These are phyloP conservation scores for Atta colombica DNA, from an alignment of 1,140 invertebrate species.

Conservation along the genomic window DNA sequence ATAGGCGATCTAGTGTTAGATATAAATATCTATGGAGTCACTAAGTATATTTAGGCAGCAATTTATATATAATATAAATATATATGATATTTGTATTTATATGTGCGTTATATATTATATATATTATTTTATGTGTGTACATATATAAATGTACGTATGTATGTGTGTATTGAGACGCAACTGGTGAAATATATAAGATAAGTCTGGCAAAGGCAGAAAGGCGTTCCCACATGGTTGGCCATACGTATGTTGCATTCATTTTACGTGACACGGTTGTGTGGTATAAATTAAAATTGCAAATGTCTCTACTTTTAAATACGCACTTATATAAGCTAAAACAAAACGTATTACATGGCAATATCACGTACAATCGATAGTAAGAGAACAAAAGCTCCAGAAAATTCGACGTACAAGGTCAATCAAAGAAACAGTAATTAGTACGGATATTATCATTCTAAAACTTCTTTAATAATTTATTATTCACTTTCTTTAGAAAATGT, in stretches of 20 bases:
- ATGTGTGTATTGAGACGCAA: background rate
- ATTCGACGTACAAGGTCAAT: background rate
- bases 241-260: background rate
- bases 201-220: background rate
- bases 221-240: background rate
- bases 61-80: background rate
- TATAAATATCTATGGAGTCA: too few relatives aligned
- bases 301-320: background rate
- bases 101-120: background rate
- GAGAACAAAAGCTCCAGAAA: background rate
- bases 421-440: background rate
- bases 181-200: background rate
- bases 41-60: background rate
- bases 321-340: slow-evolving; percentile 8
- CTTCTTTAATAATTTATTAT: background rate
- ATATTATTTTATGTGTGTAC: background rate
- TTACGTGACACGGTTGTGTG: background rate
- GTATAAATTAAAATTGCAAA: slow-evolving; percentile 49
- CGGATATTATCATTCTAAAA: background rate
- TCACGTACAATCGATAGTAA: background rate
- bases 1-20: too few relatives aligned
- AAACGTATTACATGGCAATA: slow-evolving; percentile 6
- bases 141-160: background rate
- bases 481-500: background rate
- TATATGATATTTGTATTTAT: too few relatives aligned